Base-by-base conservation (phyloP, 1,140 invertebrate genomes). In the Solen grandis region DNA sequence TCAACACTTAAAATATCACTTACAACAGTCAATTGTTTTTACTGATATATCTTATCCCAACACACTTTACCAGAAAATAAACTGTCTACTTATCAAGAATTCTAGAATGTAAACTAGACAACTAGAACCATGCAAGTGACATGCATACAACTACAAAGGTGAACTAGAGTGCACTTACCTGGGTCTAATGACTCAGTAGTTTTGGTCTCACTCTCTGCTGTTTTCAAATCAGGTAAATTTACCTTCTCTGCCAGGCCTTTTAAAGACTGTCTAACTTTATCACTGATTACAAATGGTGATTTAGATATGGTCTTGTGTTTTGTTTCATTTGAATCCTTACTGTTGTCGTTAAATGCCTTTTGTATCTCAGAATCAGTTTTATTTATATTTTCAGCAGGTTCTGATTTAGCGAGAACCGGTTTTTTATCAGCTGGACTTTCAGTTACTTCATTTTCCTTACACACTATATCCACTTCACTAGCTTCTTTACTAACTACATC, bases 181-280 rank as follows among this genome's bases (percentile, higher is more conserved):
- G 10, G 5, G 10, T 57, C 25, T 31, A 62, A 8, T 27, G 14
- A 13, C 33, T 2, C 27, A 29, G 16, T 27, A 62, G 8, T 10
- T 41, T n/a, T 22, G 10, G 16, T 50, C 35, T n/a, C 25, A 4
- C 27, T 31, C 57, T 46, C 50, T 35, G 29, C 41, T 70, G 54
- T 8, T 13, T 14, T 52, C 13, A 41, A 55, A 13, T 4, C 63
- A 31, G 65, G 54, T 33, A 46, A 63, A 31, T 76, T 76, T 5
- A 78, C 55, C 27, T 69, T 78, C 0, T 60, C 63, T 31, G 65
- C 65, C 29, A 78, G 54, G 5, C 65, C 75, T 78, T 78, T 78
- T 35, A 78, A 35, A 60, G 75, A 78, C n/a, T 78, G 65, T 60
- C 75, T 68, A 16, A 78, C 62, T 57, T 69, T 69, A 46, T 68